phyloP scores from a whole-genome alignment of 2,888 invertebrate genomes.

The Xestia xanthographa region DNA sequence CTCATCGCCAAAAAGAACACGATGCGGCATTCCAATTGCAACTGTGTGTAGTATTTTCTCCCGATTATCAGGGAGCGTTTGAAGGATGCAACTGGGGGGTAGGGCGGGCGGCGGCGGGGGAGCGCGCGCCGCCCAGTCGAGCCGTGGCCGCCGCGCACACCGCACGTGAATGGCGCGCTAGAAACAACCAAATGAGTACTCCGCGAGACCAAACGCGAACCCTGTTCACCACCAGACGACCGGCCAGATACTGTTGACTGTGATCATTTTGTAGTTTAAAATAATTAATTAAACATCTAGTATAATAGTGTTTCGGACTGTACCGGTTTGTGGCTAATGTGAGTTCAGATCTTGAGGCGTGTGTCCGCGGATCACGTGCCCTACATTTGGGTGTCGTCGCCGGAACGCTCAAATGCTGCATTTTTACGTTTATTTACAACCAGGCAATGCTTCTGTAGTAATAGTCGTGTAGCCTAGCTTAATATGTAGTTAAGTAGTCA shows the following conservation, averaged over 20 bases:
- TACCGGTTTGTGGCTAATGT: constrained; percentile 87
- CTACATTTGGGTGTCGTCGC: constrained; percentile 85
- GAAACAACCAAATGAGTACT: constrained; percentile 82
- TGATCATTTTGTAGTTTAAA: constrained; percentile 71
- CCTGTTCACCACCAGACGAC: constrained; percentile 71
- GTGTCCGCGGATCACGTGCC: constrained; percentile 86
- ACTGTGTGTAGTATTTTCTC: constrained; percentile 87
- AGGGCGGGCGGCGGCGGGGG: constrained; percentile 64
- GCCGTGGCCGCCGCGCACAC: constrained; percentile 76
- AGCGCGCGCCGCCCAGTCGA: constrained; percentile 83
- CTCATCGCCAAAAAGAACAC: constrained; percentile 85
- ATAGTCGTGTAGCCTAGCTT: constrained; percentile 68
- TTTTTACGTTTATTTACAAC: constrained; percentile 81
- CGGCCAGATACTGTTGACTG: constrained; percentile 82
- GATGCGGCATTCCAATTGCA: constrained; percentile 88
- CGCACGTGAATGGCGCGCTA: constrained; percentile 78
- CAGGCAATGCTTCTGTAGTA: constrained; percentile 81
- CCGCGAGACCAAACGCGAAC: constrained; percentile 82
- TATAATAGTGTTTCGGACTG: constrained; percentile 82
- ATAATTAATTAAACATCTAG: constrained; percentile 72
- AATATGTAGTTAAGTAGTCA: constrained; percentile 54
- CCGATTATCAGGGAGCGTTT: constrained; percentile 87
- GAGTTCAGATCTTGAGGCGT: constrained; percentile 84
- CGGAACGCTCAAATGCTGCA: constrained; percentile 83
- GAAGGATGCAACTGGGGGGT: constrained; percentile 85